phyloP scores from a whole-genome alignment of 2,113 vertebrate species.

The Raja brachyura region DNA sequence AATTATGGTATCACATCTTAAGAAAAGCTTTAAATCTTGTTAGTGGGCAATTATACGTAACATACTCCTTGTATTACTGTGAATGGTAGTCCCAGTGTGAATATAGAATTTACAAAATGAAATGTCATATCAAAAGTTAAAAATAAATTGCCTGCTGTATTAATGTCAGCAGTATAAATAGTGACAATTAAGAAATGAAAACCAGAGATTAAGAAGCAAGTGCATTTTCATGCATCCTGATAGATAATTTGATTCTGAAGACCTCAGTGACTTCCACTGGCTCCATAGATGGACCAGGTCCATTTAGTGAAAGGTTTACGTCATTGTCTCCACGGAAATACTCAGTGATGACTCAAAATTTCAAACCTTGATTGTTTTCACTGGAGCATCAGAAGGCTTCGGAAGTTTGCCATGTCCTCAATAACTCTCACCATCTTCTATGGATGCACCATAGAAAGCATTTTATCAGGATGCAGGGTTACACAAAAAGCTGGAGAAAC shows the following conservation, averaged over 20 bases:
- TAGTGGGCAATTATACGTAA: constrained; percentile 9
- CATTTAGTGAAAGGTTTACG: not conserved
- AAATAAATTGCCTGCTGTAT: constrained; percentile 17
- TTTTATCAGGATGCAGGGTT: too few species aligned
- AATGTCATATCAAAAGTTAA: constrained; percentile 18
- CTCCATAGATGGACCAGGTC: not conserved
- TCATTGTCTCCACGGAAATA: not conserved
- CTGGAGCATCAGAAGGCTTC: too few species aligned
- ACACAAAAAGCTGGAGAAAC: too few species aligned
- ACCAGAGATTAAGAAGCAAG: not conserved
- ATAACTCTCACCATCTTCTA: too few species aligned
- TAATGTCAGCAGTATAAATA: not conserved
- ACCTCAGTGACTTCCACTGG: not conserved
- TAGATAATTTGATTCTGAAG: not conserved
- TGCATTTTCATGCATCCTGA: not conserved
- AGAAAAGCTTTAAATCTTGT: constrained; percentile 28
- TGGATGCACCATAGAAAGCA: too few species aligned
- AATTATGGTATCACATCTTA: constrained; percentile 13
- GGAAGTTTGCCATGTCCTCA: too few species aligned
- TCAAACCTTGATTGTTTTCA: too few species aligned
- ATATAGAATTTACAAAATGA: not conserved
- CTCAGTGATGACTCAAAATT: not conserved
- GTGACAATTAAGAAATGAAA: not conserved
- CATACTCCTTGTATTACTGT: not conserved
- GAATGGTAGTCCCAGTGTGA: not conserved